Conservation (phyloP, 2,113 vertebrate genomes). For the Penelope pileata region DNA sequence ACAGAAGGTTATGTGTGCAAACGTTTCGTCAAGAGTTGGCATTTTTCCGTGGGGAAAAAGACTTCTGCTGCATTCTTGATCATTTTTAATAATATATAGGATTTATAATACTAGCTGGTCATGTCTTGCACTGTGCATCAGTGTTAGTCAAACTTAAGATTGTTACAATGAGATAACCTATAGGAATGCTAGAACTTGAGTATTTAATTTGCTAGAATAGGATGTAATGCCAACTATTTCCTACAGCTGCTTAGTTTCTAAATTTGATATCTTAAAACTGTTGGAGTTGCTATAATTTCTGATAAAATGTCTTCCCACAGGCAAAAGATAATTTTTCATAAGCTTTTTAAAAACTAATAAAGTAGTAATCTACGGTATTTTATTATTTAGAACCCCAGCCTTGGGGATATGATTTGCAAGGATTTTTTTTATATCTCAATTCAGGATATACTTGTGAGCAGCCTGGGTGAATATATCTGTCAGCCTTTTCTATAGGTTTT, state of each 20-base stretch:
- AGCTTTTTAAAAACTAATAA: conserved; percentile 80
- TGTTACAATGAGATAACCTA: conserved; percentile 61
- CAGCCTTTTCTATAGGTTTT: conserved; percentile 41
- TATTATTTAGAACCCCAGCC: conserved; percentile 79
- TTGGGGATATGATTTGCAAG: conserved; percentile 73
- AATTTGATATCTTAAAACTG: conserved; percentile 71
- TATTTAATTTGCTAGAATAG: conserved; percentile 70
- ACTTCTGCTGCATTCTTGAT: background rate
- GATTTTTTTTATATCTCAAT: conserved; percentile 70
- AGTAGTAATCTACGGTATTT: conserved; percentile 77
- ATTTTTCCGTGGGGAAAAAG: background rate
- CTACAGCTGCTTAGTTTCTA: conserved; percentile 62
- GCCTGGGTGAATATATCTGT: conserved; percentile 42
- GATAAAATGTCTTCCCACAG: conserved; percentile 79
- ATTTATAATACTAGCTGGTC: background rate
- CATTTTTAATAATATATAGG: background rate
- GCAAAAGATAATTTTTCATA: conserved; percentile 82
- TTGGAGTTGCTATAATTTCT: conserved; percentile 77
- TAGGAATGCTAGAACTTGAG: conserved; percentile 23
- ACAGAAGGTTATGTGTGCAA: background rate
- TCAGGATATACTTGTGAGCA: conserved; percentile 10
- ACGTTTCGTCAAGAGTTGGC: background rate
- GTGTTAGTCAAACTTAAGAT: conserved; percentile 55
- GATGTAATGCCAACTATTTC: conserved; percentile 33
- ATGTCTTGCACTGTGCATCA: background rate